Percentiles rank a stretch among this genome's conserved stretches.
Conservation (phyloP, 2,888 invertebrate species). For the Perithous albicinctus region DNA sequence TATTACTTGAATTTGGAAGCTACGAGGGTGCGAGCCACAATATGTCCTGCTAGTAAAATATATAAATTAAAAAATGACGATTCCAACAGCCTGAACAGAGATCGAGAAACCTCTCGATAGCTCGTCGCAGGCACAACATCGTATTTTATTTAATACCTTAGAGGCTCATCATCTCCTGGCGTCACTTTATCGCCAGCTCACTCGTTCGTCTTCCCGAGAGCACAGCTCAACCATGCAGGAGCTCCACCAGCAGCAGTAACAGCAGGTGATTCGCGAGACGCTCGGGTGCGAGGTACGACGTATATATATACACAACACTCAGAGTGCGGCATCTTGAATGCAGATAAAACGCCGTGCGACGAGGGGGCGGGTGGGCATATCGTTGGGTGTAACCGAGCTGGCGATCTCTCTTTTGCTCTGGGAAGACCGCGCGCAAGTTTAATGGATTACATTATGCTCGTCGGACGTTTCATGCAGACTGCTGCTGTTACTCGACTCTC, state of each 20-base stretch:
- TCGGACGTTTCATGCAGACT: constrained; percentile 60
- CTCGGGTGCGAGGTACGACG: constrained; percentile 57
- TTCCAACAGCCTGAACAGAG: neutral
- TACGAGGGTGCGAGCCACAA: too few species aligned
- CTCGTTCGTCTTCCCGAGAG: constrained; percentile 24
- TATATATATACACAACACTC: constrained; percentile 31
- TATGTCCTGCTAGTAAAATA: too few species aligned
- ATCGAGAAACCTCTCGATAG: neutral
- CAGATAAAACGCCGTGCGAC: constrained; percentile 66
- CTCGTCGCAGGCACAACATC: constrained; percentile 3
- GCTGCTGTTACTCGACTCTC: constrained; percentile 34
- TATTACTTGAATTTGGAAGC: too few species aligned
- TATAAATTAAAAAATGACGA: too few species aligned
- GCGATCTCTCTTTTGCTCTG: constrained; percentile 58
- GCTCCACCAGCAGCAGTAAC: constrained; percentile 54
- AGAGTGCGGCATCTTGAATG: constrained; percentile 64
- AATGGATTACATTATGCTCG: constrained; percentile 71
- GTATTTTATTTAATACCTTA: constrained; percentile 21
- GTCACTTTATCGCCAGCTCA: constrained; percentile 38
- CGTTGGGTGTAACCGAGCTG: constrained; percentile 67
- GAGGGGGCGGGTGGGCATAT: constrained; percentile 50
- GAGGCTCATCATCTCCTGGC: constrained; percentile 29
- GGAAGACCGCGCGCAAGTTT: constrained; percentile 63
- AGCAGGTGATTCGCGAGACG: constrained; percentile 79
- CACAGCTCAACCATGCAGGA: neutral